phyloP scores from a whole-genome alignment of 1,140 invertebrate genomes.

The Leucophenga varia region DNA sequence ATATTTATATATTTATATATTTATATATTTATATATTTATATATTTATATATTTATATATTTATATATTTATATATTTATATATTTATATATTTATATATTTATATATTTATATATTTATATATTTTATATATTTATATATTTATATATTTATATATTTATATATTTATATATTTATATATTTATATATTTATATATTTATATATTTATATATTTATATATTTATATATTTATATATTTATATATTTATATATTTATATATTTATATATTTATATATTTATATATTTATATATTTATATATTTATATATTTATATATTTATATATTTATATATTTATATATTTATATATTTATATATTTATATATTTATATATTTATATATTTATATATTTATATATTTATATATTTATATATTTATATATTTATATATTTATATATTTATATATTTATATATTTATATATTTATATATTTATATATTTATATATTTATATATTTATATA shows the following conservation, averaged over 20 bases:
- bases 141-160: conserved; percentile 8
- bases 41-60: neutral
- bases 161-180: no score
- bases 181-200: conserved; percentile 10
- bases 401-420: no score
- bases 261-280: conserved; percentile 7
- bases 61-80: conserved; percentile 4
- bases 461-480: neutral
- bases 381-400: conserved; percentile 6
- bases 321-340: neutral
- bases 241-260: conserved; percentile 6
- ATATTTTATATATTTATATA: no score
- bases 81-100: conserved; percentile 6
- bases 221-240: conserved; percentile 6
- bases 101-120: conserved; percentile 8
- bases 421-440: conserved; percentile 11
- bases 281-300: no score
- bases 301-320: conserved; percentile 13
- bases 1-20: no score
- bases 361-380: conserved; percentile 5
- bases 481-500: conserved; percentile 8
- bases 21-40: conserved; percentile 8
- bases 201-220: neutral
- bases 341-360: conserved; percentile 1
- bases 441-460: conserved; percentile 6